Evolutionary conservation across 2,888 invertebrate genomes (phyloP).

Genomic region (Drosophila putrida): DNA sequence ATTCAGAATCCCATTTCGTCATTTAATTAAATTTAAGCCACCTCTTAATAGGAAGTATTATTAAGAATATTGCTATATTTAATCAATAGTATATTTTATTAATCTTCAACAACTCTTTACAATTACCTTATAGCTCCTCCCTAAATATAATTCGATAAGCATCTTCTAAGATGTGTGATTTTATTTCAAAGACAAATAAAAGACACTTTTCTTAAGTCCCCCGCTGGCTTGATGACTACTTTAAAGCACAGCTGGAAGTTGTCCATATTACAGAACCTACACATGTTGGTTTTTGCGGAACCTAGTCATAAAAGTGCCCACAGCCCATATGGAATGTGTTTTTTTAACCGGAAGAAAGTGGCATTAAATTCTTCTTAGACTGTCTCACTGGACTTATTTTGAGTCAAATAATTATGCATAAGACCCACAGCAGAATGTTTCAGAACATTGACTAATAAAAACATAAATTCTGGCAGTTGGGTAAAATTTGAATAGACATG

Average conservation of each 20-base stretch:
- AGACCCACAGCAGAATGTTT: constrained; percentile 63
- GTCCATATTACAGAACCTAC: neutral
- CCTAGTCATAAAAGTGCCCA: constrained; percentile 45
- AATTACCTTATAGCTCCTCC: neutral
- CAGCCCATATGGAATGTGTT: constrained; percentile 44
- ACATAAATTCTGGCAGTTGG: constrained; percentile 52
- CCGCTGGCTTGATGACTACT: constrained; percentile 37
- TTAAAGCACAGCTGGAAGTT: constrained; percentile 40
- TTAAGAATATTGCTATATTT: too few species aligned
- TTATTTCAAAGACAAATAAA: constrained; percentile 2
- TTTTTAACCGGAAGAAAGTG: constrained; percentile 57
- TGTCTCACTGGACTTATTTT: constrained; percentile 30
- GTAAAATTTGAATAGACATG: constrained; percentile 32
- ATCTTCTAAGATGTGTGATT: neutral
- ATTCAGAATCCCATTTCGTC: too few species aligned
- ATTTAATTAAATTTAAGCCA: too few species aligned
- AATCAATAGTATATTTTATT: too few species aligned
- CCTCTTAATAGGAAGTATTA: too few species aligned
- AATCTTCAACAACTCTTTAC: too few species aligned
- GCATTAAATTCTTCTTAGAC: constrained; percentile 37
- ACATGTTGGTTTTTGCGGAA: constrained; percentile 32
- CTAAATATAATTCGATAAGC: neutral
- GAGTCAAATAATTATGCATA: constrained; percentile 68
- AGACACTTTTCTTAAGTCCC: constrained; percentile 10
- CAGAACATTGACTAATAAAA: constrained; percentile 60